Evolutionary conservation across 37 sponge, comb jelly and placozoan species (phyloP).

Genomic region (Aphrocallistes beatrix): DNA sequence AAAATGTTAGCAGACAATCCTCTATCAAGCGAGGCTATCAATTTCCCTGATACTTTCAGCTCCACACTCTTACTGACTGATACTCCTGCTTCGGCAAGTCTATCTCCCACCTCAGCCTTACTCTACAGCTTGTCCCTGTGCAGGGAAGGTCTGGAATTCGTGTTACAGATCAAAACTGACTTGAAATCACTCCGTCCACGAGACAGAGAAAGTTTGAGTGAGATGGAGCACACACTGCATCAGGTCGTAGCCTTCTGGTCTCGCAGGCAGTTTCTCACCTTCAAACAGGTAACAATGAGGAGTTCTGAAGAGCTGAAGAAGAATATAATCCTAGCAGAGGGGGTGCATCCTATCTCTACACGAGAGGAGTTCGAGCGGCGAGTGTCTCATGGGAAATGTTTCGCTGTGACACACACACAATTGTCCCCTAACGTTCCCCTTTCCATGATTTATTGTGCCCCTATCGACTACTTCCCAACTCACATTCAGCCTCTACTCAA

Average conservation of each 20-base stretch:
- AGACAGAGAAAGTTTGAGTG: neutral
- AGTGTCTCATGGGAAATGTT: neutral
- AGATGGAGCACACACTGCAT: neutral
- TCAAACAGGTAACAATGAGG: neutral
- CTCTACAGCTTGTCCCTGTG: neutral
- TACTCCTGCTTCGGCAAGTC: neutral
- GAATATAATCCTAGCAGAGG: neutral
- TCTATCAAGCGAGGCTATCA: neutral
- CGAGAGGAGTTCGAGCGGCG: neutral
- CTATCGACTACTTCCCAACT: neutral
- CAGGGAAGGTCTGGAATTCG: neutral
- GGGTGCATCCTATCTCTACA: neutral
- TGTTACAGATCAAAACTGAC: neutral
- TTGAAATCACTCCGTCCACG: no score
- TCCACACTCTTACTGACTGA: neutral
- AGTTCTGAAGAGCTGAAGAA: neutral
- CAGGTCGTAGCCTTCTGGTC: neutral
- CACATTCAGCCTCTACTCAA: neutral
- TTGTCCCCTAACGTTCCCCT: neutral
- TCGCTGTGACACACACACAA: neutral
- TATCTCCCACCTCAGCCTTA: neutral
- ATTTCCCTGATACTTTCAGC: neutral
- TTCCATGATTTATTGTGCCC: neutral
- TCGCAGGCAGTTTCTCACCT: neutral
- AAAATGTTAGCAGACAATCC: neutral